Evolutionary conservation across 2,797 vertebrate species (phyloP).

Genomic region (Falco biarmicus): DNA sequence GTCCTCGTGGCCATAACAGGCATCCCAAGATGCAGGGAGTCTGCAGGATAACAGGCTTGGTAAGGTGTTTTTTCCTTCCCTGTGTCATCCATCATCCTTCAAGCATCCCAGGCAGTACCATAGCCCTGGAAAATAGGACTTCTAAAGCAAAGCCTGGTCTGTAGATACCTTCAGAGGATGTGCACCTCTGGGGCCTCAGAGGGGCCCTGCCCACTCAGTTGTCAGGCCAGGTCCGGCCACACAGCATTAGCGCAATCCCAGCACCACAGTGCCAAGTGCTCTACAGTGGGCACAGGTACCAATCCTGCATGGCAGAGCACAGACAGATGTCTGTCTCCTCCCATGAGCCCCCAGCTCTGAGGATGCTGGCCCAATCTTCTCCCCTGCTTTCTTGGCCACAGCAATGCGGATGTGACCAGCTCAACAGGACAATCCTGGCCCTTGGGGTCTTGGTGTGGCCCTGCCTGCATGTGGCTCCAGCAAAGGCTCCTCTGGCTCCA

Average conservation of each 20-base stretch:
- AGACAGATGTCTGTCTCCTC: fast-evolving
- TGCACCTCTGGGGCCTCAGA: background rate
- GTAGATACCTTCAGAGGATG: background rate
- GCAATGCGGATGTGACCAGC: background rate
- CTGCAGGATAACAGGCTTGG: background rate
- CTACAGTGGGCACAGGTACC: background rate
- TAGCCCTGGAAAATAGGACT: background rate
- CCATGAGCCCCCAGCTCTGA: fast-evolving
- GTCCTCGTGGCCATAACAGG: fast-evolving
- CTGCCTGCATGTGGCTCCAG: background rate
- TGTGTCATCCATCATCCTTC: background rate
- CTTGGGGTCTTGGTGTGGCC: background rate
- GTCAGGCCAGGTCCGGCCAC: background rate
- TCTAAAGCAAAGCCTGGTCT: background rate
- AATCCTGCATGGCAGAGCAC: fast-evolving
- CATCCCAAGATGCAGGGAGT: background rate
- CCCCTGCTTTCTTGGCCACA: background rate
- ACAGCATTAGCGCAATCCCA: background rate
- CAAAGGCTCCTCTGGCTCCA: background rate
- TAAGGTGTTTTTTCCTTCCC: background rate
- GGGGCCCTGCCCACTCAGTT: background rate
- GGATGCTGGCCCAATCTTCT: background rate
- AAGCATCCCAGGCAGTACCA: background rate
- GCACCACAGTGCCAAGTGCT: background rate
- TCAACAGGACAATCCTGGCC: background rate